phyloP scores from a whole-genome alignment of 2,113 vertebrate genomes.

The Anoura caudifer region DNA sequence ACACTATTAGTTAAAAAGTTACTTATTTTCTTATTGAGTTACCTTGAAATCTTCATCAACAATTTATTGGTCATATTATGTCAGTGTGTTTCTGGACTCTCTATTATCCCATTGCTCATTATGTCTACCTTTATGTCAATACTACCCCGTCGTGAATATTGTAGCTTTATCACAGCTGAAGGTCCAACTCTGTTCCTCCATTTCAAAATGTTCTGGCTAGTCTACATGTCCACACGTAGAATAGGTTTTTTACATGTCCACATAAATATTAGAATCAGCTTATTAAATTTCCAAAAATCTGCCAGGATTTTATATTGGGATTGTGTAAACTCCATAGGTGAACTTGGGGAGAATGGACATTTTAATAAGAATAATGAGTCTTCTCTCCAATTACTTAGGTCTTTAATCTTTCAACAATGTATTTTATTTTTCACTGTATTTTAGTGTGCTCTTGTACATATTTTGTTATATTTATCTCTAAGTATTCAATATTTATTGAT shows the following conservation, averaged over 20 bases:
- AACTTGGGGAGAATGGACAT: neutral
- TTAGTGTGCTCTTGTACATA: neutral
- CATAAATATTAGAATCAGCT: neutral
- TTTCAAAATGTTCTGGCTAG: neutral
- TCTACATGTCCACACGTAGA: neutral
- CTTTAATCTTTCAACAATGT: neutral
- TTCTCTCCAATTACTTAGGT: neutral
- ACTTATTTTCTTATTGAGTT: neutral
- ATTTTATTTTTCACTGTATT: neutral
- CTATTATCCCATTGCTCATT: neutral
- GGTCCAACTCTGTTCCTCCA: neutral
- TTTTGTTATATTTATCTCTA: neutral
- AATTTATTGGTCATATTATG: neutral
- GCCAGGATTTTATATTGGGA: neutral
- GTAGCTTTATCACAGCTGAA: neutral
- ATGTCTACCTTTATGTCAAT: neutral
- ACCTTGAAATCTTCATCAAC: neutral
- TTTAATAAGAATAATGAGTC: neutral
- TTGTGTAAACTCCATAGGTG: neutral
- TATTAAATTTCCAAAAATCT: neutral
- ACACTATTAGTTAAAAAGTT: neutral
- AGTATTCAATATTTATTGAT: neutral
- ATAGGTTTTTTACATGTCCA: neutral
- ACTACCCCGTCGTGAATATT: neutral
- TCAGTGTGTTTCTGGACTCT: neutral